Evolutionary conservation across 2,888 invertebrate species (phyloP), one percentile per base, ranked within the genome.

Genomic region (Tipula unca): DNA sequence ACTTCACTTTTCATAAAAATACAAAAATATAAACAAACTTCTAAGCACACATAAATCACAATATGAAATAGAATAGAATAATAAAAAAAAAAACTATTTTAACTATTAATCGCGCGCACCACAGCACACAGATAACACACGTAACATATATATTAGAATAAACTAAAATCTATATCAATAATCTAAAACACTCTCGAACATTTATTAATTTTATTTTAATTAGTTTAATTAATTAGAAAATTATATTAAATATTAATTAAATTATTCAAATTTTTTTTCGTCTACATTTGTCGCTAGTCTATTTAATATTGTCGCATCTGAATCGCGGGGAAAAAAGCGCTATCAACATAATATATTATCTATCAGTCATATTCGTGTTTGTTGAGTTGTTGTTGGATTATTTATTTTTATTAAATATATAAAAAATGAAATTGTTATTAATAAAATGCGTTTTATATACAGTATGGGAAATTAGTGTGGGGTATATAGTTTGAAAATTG

Each of bases 381-480:
- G 8, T 48, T 69, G n/a, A n/a, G 13, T 69, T 69, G 69, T 69
- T 69, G 69, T 69, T 69, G 25, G 25, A 69, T 6, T 54, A 10
- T 69, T 69, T 25, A 69, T 69, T 25, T 48, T 48, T 14, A 48
- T 48, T 32, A 48, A 25, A 54, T 54, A 54, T 1, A 25, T 25
- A 25, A 48, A 14, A 48, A n/a, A 48, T 1, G n/a, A n/a, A 48
- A 10, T 25, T 48, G 1, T 10, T 69, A 10, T 69, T 48, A 48
- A 69, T 69, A 25, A 69, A 69, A 69, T 69, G 69, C 69, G 69
- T 69, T 69, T 69, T 69, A 69, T n/a, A n/a, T 69, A 69, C 69
- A 69, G 69, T 69, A 25, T 2, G 20, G 69, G 69, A 69, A 69
- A 69, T 69, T 20, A 69, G 17, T 6, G 6, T 32, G 1, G 32